A percentile compares a stretch with the other conserved stretches of the same genome.
These are phyloP conservation scores for Troglohyphantes excavatus DNA, from an alignment of 2,888 invertebrate species.

Conservation along the genomic window DNA sequence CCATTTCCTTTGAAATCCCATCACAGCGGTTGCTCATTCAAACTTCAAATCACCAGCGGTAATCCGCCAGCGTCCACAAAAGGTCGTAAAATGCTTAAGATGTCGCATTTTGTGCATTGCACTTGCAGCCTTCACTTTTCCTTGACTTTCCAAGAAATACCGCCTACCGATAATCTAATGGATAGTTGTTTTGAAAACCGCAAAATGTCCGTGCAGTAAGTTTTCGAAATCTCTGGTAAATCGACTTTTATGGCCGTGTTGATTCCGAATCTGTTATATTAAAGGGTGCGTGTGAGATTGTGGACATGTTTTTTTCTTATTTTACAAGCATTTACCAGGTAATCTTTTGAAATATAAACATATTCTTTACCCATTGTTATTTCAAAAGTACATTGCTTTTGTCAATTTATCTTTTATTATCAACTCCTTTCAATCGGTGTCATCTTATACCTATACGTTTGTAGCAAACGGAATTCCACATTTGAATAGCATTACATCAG, in stretches of 20 bases:
- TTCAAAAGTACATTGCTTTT: no score
- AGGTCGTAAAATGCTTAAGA: conserved; percentile 36
- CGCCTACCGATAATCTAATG: conserved; percentile 20
- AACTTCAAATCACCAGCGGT: neutral
- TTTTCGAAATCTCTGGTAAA: conserved; percentile 14
- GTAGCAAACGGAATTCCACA: no score
- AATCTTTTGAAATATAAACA: no score
- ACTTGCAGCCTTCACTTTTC: neutral
- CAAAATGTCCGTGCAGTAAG: conserved; percentile 20
- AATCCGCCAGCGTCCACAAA: neutral
- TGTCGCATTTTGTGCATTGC: neutral
- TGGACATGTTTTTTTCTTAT: neutral
- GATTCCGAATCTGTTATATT: neutral
- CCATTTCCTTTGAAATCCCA: neutral
- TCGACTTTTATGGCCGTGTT: conserved; percentile 41
- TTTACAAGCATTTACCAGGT: neutral
- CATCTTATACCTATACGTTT: no score
- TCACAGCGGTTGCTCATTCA: neutral
- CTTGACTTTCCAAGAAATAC: neutral
- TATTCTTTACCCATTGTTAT: no score
- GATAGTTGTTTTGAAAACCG: conserved; percentile 62
- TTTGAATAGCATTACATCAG: no score
- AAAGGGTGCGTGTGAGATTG: neutral
- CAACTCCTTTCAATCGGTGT: no score
- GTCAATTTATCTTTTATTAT: no score